Conservation (phyloP, 2,888 invertebrate genomes). For the Drosophila anomelani region DNA sequence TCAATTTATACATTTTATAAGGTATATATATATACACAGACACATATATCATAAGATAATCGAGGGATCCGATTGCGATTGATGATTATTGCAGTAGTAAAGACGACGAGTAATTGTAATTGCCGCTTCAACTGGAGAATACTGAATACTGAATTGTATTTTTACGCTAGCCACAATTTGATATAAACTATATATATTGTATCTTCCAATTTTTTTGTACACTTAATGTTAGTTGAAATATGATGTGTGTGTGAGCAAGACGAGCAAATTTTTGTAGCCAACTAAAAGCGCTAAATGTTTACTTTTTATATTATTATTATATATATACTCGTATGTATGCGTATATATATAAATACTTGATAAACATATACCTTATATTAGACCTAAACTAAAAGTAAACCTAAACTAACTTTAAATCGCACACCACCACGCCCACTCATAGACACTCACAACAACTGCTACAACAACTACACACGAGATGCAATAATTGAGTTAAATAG, state of each 20-base stretch:
- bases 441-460: constrained; percentile 12
- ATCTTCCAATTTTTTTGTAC: constrained; percentile 75
- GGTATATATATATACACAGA: constrained; percentile 14
- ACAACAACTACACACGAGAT: constrained; percentile 10
- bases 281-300: constrained; percentile 63
- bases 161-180: constrained; percentile 78
- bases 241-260: constrained; percentile 27
- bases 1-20: constrained; percentile 55
- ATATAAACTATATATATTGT: constrained; percentile 41
- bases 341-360: constrained; percentile 47
- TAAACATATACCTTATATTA: constrained; percentile 50
- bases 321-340: constrained; percentile 30
- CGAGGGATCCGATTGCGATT: constrained; percentile 1
- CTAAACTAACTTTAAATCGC: constrained; percentile 42
- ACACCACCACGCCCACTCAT: constrained; percentile 25
- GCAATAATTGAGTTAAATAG: constrained; percentile 47
- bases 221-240: constrained; percentile 72
- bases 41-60: constrained; percentile 16
- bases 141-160: constrained; percentile 62
- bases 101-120: constrained; percentile 9
- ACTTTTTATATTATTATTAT: constrained; percentile 56
- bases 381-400: constrained; percentile 31
- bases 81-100: too few relatives aligned
- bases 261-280: constrained; percentile 61
- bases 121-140: constrained; percentile 22